phyloP scores from a whole-genome alignment of 2,797 vertebrate species.

The Austrolebias charrua region DNA sequence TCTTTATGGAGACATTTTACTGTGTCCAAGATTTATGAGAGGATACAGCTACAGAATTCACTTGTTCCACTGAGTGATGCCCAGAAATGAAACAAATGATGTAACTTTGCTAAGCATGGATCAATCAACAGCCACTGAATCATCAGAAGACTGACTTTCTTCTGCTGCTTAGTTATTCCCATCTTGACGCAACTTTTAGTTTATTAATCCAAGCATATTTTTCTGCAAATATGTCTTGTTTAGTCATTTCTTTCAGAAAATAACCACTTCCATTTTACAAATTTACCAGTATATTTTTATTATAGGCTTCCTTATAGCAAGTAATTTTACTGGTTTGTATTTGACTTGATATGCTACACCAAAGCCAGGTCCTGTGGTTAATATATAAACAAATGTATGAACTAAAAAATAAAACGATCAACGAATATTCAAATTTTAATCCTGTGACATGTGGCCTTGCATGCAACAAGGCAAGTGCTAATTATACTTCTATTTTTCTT shows the following conservation, averaged over 20 bases:
- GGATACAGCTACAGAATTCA: conserved; percentile 34
- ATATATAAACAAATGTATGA: background rate
- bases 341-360: too few species aligned
- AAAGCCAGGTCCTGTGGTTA: too few species aligned
- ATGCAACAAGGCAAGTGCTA: background rate
- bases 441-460: background rate
- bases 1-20: conserved; percentile 31
- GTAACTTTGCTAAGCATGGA: conserved; percentile 7
- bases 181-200: background rate
- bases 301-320: background rate
- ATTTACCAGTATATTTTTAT: too few species aligned
- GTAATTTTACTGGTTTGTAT: too few species aligned
- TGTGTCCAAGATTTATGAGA: conserved; percentile 52
- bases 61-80: conserved; percentile 26
- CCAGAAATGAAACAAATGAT: conserved; percentile 35
- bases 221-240: background rate
- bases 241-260: too few species aligned
- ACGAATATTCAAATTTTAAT: background rate
- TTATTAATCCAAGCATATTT: background rate
- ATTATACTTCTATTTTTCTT: too few species aligned
- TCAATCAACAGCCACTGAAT: background rate
- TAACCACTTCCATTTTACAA: background rate
- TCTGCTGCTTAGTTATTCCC: background rate
- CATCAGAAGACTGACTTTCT: background rate
- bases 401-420: background rate